Percentiles rank a stretch among this genome's conserved stretches.
Evolutionary conservation across 2,797 vertebrate species (phyloP).

Genomic region (Mastacembelus armatus): DNA sequence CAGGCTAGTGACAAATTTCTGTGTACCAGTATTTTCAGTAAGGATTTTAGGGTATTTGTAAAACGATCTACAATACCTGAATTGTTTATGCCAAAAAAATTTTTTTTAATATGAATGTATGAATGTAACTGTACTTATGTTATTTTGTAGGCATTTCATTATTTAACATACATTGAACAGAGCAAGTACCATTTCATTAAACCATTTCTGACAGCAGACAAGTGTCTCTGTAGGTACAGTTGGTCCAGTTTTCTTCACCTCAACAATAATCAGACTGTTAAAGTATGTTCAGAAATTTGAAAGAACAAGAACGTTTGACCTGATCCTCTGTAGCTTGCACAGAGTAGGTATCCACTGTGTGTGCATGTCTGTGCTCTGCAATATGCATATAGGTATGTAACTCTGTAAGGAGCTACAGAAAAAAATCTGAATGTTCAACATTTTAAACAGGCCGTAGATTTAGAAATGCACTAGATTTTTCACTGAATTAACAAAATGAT

Average conservation of each 20-base stretch:
- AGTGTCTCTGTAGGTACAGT: neutral
- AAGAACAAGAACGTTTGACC: neutral
- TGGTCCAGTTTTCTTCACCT: neutral
- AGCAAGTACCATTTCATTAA: conserved; percentile 29
- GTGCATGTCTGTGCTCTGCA: too few species aligned
- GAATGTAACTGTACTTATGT: too few species aligned
- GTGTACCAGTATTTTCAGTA: neutral
- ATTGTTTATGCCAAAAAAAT: neutral
- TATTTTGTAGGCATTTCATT: neutral
- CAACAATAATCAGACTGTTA: neutral
- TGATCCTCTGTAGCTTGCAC: neutral
- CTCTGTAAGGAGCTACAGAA: too few species aligned
- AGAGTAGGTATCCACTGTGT: neutral
- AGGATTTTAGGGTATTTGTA: neutral
- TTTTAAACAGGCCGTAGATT: too few species aligned
- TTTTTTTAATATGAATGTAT: conserved; percentile 2
- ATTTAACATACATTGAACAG: conserved; percentile 42
- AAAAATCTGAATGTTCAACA: too few species aligned
- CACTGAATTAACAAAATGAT: too few species aligned
- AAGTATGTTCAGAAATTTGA: neutral
- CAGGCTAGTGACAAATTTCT: too few species aligned
- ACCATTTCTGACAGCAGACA: conserved; percentile 13
- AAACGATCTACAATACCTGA: neutral
- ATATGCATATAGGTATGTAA: too few species aligned
- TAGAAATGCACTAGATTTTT: too few species aligned